These are phyloP conservation scores for Aplochiton taeniatus DNA, from an alignment of 2,797 vertebrate species.

Conservation along the genomic window DNA sequence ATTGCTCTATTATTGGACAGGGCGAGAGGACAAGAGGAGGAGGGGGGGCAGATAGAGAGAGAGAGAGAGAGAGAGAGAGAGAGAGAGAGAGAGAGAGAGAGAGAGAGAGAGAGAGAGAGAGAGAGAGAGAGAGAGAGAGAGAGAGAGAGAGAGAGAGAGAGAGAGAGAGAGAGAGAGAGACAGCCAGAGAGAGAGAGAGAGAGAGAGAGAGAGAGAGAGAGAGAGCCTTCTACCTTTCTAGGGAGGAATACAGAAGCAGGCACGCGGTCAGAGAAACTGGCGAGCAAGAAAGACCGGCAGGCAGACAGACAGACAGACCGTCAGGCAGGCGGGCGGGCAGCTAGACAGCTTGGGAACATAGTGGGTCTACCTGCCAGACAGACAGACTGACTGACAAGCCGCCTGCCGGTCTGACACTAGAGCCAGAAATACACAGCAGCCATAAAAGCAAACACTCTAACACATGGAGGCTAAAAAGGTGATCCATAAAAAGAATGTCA, in stretches of 20 bases:
- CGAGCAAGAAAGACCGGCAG: background rate
- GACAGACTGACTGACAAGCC: too few relatives aligned
- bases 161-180: background rate
- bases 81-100: background rate
- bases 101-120: background rate
- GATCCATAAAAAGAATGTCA: too few relatives aligned
- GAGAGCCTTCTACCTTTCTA: background rate
- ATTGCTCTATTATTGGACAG: constrained; percentile 38
- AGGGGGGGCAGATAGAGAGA: background rate
- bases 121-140: background rate
- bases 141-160: constrained; percentile 5
- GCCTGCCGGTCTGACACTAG: too few relatives aligned
- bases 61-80: background rate
- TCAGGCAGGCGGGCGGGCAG: too few relatives aligned
- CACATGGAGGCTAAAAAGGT: too few relatives aligned
- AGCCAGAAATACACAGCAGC: too few relatives aligned
- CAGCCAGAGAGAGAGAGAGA: background rate
- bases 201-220: background rate
- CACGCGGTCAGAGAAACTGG: background rate
- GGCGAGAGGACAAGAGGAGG: background rate
- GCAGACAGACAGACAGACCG: background rate
- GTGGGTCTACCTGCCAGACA: too few relatives aligned
- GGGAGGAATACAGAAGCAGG: too few relatives aligned
- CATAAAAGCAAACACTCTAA: too few relatives aligned
- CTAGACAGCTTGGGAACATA: too few relatives aligned